Evolutionary conservation across 2,113 vertebrate species (phyloP).

Genomic region (Anseranas semipalmata): DNA sequence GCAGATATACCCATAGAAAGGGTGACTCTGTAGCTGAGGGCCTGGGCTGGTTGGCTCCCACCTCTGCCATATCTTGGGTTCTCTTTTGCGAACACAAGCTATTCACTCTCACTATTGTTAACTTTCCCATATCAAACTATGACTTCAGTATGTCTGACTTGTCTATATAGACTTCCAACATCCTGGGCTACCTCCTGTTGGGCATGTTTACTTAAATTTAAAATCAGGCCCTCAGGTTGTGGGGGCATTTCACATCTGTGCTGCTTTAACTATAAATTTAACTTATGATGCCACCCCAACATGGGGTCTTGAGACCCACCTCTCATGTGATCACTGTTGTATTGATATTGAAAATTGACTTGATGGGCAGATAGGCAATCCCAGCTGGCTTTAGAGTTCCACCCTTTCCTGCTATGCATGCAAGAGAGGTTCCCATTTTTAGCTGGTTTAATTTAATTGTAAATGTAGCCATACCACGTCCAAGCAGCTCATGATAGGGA

Average conservation of each 20-base stretch:
- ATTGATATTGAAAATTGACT: background rate
- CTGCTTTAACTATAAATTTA: background rate
- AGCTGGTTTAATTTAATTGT: background rate
- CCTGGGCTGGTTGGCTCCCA: background rate
- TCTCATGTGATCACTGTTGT: background rate
- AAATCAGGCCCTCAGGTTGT: background rate
- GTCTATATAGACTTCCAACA: background rate
- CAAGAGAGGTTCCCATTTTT: background rate
- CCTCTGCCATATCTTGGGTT: background rate
- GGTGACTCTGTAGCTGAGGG: background rate
- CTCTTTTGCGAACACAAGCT: background rate
- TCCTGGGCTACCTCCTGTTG: fast-evolving
- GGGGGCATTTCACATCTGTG: background rate
- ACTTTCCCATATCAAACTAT: background rate
- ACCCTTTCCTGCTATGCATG: background rate
- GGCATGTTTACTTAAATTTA: background rate
- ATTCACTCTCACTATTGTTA: background rate
- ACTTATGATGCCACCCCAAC: background rate
- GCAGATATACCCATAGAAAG: background rate
- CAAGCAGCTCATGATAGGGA: background rate
- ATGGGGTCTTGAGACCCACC: too few species aligned
- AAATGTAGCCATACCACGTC: background rate
- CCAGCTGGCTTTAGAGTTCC: background rate
- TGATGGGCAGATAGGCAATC: background rate
- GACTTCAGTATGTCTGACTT: background rate